Conservation (phyloP, 2,113 vertebrate genomes). For the Passer montanus region DNA sequence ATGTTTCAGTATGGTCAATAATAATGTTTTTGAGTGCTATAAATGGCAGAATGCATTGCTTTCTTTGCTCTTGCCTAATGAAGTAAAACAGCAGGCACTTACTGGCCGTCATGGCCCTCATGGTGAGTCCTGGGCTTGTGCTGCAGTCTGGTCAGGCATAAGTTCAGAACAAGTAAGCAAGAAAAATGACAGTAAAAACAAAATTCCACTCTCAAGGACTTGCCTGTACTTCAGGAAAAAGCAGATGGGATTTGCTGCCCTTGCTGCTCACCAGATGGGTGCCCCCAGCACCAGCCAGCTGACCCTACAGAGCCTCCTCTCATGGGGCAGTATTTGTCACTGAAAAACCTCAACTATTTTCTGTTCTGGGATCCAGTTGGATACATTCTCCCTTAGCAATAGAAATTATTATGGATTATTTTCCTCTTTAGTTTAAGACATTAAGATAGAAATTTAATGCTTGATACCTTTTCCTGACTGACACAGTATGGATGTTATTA, state of each 20-base stretch:
- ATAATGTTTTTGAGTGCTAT: neutral
- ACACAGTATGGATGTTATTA: neutral
- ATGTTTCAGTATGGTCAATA: neutral
- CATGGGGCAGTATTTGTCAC: neutral
- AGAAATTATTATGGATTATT: neutral
- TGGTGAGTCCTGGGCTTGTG: accelerated
- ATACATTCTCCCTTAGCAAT: neutral
- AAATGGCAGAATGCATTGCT: neutral
- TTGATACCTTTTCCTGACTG: neutral
- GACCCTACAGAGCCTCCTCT: neutral
- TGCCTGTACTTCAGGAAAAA: neutral
- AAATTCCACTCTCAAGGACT: neutral
- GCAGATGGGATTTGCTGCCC: neutral
- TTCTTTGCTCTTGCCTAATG: neutral
- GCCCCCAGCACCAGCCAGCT: neutral
- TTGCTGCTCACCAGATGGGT: neutral
- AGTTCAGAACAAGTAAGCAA: neutral
- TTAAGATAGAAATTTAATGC: neutral
- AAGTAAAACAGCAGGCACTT: neutral
- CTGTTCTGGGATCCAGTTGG: neutral
- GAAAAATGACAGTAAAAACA: neutral
- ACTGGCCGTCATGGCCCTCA: neutral
- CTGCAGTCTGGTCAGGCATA: neutral
- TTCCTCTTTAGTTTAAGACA: neutral
- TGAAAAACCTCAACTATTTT: neutral